These are phyloP conservation scores for Myrmecophaga tridactyla DNA, from an alignment of 2,113 vertebrate genomes.

Conservation along the genomic window DNA sequence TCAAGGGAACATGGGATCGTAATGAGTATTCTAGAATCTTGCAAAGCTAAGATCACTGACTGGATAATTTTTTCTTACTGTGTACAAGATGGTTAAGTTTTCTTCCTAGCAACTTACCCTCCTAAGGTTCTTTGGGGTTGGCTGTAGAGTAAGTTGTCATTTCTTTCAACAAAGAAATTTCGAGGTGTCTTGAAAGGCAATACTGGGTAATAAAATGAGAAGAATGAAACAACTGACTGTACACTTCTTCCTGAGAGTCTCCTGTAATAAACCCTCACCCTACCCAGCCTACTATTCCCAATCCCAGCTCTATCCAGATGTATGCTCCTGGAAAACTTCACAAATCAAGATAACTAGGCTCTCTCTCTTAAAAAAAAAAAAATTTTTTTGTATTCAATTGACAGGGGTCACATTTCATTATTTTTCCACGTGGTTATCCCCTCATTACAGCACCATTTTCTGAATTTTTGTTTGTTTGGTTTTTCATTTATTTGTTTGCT, in stretches of 20 bases:
- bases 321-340: background rate
- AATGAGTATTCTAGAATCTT: background rate
- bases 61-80: background rate
- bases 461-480: too few species aligned
- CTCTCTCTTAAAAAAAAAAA: too few species aligned
- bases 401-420: too few species aligned
- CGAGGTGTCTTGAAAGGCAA: background rate
- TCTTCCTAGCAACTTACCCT: background rate
- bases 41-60: background rate
- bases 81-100: background rate
- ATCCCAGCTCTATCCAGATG: background rate
- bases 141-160: background rate
- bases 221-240: background rate
- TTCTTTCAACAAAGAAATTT: background rate
- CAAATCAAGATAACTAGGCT: background rate
- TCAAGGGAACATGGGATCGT: background rate
- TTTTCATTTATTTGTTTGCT: too few species aligned
- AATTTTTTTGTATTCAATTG: too few species aligned
- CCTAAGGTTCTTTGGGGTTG: background rate
- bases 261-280: background rate
- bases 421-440: too few species aligned
- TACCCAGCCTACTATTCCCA: background rate
- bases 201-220: background rate
- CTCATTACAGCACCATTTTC: too few species aligned
- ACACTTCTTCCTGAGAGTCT: background rate